Evolutionary conservation across 92 coral and sea anemone genomes (phyloP).

Genomic region (Epizoanthus illoricatus): DNA sequence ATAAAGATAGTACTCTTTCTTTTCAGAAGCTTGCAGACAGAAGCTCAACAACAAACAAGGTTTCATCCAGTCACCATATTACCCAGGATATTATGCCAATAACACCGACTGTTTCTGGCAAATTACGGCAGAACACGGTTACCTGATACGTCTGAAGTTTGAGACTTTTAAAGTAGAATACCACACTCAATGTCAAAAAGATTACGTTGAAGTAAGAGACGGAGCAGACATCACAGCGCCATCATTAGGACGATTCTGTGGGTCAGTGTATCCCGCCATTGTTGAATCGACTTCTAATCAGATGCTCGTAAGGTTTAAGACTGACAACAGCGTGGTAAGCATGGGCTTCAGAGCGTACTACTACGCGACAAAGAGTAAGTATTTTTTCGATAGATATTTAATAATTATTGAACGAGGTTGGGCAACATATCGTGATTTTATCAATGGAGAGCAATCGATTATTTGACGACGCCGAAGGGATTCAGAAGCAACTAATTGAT

Average conservation of each 20-base stretch:
- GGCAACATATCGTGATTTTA: too few species aligned
- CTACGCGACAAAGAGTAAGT: conserved; percentile 31
- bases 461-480: too few species aligned
- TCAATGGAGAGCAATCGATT: too few species aligned
- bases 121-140: conserved; percentile 51
- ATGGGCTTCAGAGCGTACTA: conserved; percentile 67
- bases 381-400: too few species aligned
- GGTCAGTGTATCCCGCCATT: conserved; percentile 51
- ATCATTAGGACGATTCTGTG: conserved; percentile 72
- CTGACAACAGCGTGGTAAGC: conserved; percentile 32
- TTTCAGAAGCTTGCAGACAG: conserved; percentile 43
- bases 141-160: conserved; percentile 62
- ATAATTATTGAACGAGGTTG: too few species aligned
- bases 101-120: conserved; percentile 65
- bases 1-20: not conserved
- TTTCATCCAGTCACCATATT: conserved; percentile 67
- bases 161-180: conserved; percentile 47
- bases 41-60: conserved; percentile 41
- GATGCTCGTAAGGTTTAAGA: conserved; percentile 59
- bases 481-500: too few species aligned
- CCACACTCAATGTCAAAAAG: conserved; percentile 57
- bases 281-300: conserved; percentile 53
- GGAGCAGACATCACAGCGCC: conserved; percentile 29
- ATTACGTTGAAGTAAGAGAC: conserved; percentile 70
- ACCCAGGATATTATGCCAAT: conserved; percentile 70